phyloP scores from a whole-genome alignment of 2,888 invertebrate genomes.

The Oasisia sp. region DNA sequence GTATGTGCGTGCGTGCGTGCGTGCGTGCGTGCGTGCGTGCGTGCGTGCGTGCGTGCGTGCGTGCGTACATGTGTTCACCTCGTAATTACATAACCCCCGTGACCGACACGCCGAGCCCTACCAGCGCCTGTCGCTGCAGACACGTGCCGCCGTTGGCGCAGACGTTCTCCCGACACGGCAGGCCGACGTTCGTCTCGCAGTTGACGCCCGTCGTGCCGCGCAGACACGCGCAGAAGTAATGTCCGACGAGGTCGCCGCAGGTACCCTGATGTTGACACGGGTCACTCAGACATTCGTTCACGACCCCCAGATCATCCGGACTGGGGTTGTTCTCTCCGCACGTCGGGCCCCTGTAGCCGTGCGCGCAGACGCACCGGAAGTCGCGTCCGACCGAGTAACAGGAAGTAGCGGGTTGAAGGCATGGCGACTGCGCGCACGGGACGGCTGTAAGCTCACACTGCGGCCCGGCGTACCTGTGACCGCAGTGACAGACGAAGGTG shows the following conservation, averaged over 20 bases:
- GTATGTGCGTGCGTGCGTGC: background rate
- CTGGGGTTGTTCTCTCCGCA: background rate
- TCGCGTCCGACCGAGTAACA: background rate
- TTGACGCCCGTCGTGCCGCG: background rate
- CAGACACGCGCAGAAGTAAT: background rate
- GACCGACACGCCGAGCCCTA: background rate
- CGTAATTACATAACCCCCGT: background rate
- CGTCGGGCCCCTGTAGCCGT: background rate
- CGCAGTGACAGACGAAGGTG: background rate
- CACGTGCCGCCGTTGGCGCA: background rate
- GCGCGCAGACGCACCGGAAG: slow-evolving; percentile 11
- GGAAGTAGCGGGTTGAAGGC: background rate
- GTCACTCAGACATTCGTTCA: background rate
- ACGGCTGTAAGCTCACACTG: background rate
- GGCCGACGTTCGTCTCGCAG: background rate
- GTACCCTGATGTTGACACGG: background rate
- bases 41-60: background rate
- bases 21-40: background rate
- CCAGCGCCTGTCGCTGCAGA: background rate
- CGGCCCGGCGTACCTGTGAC: background rate
- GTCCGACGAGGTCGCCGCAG: background rate
- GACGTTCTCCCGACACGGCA: background rate
- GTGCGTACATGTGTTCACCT: background rate
- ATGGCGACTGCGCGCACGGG: background rate
- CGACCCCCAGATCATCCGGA: background rate